These are phyloP conservation scores for Zosterops pallidus DNA, from an alignment of 2,113 vertebrate species.

Conservation along the genomic window DNA sequence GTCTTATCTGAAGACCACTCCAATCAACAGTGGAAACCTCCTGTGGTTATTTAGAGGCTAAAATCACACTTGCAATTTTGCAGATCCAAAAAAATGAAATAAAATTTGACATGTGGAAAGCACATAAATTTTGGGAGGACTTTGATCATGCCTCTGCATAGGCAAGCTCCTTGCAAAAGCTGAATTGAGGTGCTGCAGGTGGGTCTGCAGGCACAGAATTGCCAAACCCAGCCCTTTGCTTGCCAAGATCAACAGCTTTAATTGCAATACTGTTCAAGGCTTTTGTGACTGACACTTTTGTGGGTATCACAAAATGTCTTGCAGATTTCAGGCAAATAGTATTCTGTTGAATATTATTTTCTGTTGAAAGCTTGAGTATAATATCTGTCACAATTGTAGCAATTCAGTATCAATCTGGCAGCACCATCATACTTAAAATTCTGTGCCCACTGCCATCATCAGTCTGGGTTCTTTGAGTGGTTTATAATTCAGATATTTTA, in stretches of 20 bases:
- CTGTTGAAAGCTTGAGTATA: not conserved
- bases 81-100: not conserved
- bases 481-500: conserved; percentile 31
- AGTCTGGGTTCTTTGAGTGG: not conserved
- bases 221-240: not conserved
- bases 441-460: not conserved
- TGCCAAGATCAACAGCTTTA: not conserved
- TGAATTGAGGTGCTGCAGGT: not conserved
- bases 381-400: not conserved
- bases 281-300: not conserved
- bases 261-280: not conserved
- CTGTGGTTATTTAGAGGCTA: conserved; percentile 18
- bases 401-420: not conserved
- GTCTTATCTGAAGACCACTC: conserved; percentile 27
- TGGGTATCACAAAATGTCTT: not conserved
- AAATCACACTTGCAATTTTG: not conserved
- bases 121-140: not conserved
- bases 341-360: not conserved
- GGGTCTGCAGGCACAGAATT: accelerated
- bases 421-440: not conserved
- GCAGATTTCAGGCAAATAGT: not conserved
- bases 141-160: not conserved
- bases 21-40: conserved; percentile 20
- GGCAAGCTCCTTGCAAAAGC: not conserved
- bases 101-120: not conserved